Conservation (phyloP, 2,113 vertebrate genomes). For the Ophthalmolycus amberensis region DNA sequence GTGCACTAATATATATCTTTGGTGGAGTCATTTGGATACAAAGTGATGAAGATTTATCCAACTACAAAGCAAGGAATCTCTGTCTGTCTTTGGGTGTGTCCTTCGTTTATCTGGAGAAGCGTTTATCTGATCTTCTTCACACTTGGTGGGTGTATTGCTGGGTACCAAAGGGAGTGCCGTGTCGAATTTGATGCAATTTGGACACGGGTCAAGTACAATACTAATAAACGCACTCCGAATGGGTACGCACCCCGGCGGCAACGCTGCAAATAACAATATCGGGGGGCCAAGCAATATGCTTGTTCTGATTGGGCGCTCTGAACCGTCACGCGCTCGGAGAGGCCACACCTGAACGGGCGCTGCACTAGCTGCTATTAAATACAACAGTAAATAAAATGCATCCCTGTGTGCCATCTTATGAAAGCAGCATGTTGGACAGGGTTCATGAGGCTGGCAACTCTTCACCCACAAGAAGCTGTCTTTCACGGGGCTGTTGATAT, state of each 20-base stretch:
- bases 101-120: neutral
- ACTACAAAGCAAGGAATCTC: neutral
- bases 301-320: no score
- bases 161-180: no score
- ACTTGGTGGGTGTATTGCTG: no score
- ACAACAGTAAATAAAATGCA: neutral
- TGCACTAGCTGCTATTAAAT: neutral
- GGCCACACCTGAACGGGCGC: no score
- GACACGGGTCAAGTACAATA: neutral
- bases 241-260: neutral
- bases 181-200: neutral
- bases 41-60: neutral
- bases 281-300: no score
- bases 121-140: no score
- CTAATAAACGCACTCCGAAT: neutral
- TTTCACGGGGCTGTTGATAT: constrained; percentile 49
- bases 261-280: no score
- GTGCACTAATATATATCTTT: neutral
- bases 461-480: constrained; percentile 1
- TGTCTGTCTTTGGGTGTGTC: neutral
- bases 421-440: neutral
- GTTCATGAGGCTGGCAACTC: constrained; percentile 1
- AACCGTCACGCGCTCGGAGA: no score
- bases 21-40: no score
- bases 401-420: neutral